Conservation (phyloP, 1,140 invertebrate genomes). For the Cotesia glomerata region DNA sequence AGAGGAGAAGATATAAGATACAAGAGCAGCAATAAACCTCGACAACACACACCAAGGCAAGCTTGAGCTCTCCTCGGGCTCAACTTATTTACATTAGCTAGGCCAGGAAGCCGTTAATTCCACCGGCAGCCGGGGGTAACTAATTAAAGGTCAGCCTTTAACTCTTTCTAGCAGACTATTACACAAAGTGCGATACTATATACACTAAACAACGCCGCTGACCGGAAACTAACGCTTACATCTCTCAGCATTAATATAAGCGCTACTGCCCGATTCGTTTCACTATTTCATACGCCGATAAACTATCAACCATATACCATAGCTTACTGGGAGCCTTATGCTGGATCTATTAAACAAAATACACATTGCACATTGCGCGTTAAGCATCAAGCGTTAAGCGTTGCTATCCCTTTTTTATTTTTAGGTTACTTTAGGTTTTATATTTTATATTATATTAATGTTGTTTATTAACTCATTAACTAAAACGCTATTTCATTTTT, state of each 20-base stretch:
- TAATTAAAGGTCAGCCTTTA: slow-evolving; percentile 55
- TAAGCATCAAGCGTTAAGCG: no score
- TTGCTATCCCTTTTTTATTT: no score
- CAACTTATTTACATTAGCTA: slow-evolving; percentile 51
- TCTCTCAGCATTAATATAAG: not conserved
- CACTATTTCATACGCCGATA: slow-evolving; percentile 51
- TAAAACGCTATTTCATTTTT: no score
- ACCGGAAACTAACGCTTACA: slow-evolving; percentile 52
- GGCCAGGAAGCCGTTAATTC: slow-evolving; percentile 56
- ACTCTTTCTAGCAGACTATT: not conserved
- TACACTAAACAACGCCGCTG: not conserved
- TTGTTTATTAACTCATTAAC: no score
- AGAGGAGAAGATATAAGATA: no score
- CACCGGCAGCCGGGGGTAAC: slow-evolving; percentile 46
- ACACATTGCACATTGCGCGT: no score
- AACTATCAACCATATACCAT: not conserved
- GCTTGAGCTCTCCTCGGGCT: slow-evolving; percentile 35
- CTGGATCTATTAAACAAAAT: no score
- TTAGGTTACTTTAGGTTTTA: no score
- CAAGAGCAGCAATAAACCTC: not conserved
- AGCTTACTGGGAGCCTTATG: no score
- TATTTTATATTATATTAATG: no score
- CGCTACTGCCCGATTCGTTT: slow-evolving; percentile 44
- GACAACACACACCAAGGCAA: not conserved
- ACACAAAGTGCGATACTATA: not conserved